A percentile compares a stretch with the other conserved stretches of the same genome.
phyloP scores from a whole-genome alignment of 2,888 invertebrate species.

The Drosophila pseudotalamancana region DNA sequence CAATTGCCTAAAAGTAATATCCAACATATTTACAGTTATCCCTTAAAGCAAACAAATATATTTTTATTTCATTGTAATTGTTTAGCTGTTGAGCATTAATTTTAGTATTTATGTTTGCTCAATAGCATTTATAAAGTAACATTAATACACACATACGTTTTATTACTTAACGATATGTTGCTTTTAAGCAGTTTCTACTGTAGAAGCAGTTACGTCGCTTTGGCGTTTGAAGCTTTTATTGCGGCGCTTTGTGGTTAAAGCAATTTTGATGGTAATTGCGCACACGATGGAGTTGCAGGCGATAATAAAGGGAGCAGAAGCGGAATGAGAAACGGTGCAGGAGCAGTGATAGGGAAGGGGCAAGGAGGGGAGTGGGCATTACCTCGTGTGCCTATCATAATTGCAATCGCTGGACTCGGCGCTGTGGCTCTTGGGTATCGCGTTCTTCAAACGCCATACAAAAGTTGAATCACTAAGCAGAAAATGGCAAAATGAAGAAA shows the following conservation, averaged over 20 bases:
- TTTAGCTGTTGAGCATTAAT: not conserved
- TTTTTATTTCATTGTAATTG: not conserved
- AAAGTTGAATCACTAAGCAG: slow-evolving; percentile 76
- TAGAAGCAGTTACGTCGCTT: slow-evolving; percentile 19
- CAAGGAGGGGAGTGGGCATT: slow-evolving; percentile 8
- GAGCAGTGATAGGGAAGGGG: not conserved
- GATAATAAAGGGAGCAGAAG: slow-evolving; percentile 34
- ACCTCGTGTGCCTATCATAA: slow-evolving; percentile 53
- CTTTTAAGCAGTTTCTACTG: slow-evolving; percentile 20
- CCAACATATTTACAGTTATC: not conserved
- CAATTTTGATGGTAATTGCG: slow-evolving; percentile 51
- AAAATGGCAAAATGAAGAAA: slow-evolving; percentile 68
- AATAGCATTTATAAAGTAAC: not conserved
- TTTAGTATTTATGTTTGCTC: not conserved
- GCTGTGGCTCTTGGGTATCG: slow-evolving; percentile 23
- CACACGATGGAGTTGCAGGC: slow-evolving; percentile 46
- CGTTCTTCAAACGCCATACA: slow-evolving; percentile 45
- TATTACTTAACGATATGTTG: not conserved
- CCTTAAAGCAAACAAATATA: not conserved
- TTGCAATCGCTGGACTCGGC: slow-evolving; percentile 44
- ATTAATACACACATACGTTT: not conserved
- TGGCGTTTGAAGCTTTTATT: slow-evolving; percentile 34
- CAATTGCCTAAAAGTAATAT: not conserved
- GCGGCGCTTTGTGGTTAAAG: slow-evolving; percentile 41
- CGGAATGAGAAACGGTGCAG: slow-evolving; percentile 2